A percentile compares a stretch with the other conserved stretches of the same genome.
Conservation (phyloP, 2,113 vertebrate species). For the Siniperca knerii region DNA sequence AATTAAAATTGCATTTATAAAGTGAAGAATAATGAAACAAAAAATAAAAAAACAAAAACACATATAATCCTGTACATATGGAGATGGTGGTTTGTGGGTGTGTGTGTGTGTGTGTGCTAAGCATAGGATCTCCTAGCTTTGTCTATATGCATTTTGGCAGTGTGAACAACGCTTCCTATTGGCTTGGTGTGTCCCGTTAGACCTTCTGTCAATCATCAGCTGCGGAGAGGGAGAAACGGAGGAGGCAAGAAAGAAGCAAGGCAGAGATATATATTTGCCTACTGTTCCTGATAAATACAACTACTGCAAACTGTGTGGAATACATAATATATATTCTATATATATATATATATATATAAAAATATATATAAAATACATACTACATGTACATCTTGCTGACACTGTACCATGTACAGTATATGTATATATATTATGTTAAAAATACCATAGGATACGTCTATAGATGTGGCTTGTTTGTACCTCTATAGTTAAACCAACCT, state of each 20-base stretch:
- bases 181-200: background rate
- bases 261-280: background rate
- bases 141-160: conserved; percentile 33
- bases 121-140: background rate
- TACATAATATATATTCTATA: too few species aligned
- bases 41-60: background rate
- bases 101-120: conserved; percentile 4
- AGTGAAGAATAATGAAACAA: background rate
- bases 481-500: background rate
- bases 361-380: background rate
- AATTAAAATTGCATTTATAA: background rate
- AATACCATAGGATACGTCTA: background rate
- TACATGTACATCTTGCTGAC: conserved; percentile 19
- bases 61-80: background rate
- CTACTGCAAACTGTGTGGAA: background rate
- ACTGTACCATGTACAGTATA: background rate
- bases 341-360: too few species aligned
- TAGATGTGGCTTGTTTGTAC: background rate
- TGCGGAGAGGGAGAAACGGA: background rate
- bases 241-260: background rate
- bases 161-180: background rate
- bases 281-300: conserved; percentile 6
- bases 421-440: background rate
- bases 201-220: conserved; percentile 47
- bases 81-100: conserved; percentile 10